Percentiles rank a stretch among this genome's conserved stretches.
These are phyloP conservation scores for Endotricha flammealis DNA, from an alignment of 2,888 invertebrate genomes.

Conservation along the genomic window DNA sequence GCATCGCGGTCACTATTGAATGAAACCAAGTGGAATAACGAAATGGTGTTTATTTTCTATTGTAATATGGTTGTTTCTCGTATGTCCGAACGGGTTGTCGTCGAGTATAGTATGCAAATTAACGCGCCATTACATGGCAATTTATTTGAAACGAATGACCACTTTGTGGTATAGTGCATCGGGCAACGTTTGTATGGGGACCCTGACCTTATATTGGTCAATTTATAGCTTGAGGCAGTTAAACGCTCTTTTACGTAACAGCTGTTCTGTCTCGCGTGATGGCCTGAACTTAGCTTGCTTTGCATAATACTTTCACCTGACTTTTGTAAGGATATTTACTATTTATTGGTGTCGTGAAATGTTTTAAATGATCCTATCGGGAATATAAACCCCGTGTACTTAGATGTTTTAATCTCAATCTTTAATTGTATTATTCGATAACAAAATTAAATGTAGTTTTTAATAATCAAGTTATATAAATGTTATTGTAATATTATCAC, in stretches of 20 bases:
- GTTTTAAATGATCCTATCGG: too few relatives aligned
- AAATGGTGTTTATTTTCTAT: conserved; percentile 32
- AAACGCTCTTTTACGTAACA: conserved; percentile 71
- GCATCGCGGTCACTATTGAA: conserved; percentile 60
- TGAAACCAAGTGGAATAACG: conserved; percentile 37
- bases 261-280: conserved; percentile 56
- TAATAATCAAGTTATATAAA: too few relatives aligned
- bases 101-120: conserved; percentile 73
- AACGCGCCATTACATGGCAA: conserved; percentile 76
- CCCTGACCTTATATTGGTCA: conserved; percentile 77
- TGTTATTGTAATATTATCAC: too few relatives aligned
- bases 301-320: conserved; percentile 60
- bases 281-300: conserved; percentile 56
- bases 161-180: conserved; percentile 75
- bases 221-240: conserved; percentile 72
- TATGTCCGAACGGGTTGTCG: conserved; percentile 29
- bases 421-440: too few relatives aligned
- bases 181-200: conserved; percentile 69
- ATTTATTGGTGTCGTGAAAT: neutral
- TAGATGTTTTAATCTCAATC: too few relatives aligned
- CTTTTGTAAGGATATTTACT: conserved; percentile 11
- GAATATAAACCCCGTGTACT: too few relatives aligned
- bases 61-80: conserved; percentile 43
- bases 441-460: too few relatives aligned
- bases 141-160: conserved; percentile 79